phyloP scores from a whole-genome alignment of 2,888 invertebrate species.

The Stramonita haemastoma region DNA sequence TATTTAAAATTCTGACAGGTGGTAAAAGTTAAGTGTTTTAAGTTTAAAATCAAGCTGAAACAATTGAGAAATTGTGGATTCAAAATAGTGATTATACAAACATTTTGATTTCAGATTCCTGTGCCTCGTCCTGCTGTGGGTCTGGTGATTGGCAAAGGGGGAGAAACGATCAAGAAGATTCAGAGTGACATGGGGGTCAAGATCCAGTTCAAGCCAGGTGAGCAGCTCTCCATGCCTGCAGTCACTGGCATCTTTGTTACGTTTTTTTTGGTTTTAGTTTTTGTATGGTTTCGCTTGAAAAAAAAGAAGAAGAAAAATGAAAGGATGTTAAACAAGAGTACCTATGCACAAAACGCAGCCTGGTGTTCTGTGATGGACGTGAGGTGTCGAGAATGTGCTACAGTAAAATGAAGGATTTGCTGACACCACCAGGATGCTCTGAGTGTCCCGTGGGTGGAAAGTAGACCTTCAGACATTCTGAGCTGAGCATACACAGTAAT shows the following conservation, averaged over 20 bases:
- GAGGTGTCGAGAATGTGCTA: conserved; percentile 52
- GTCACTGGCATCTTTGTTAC: too few species aligned
- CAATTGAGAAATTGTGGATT: not conserved
- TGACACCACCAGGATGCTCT: conserved; percentile 51
- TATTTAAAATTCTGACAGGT: too few species aligned
- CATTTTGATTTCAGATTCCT: conserved; percentile 80
- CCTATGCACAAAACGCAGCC: conserved; percentile 18
- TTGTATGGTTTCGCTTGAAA: too few species aligned
- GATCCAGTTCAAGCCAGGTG: conserved; percentile 90
- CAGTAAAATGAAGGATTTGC: conserved; percentile 52
- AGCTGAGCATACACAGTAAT: too few species aligned
- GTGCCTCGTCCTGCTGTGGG: conserved; percentile 96
- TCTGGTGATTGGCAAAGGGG: conserved; percentile 97
- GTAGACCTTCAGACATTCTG: conserved; percentile 64
- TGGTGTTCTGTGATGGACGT: not conserved
- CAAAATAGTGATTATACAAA: not conserved
- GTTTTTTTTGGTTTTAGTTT: too few species aligned
- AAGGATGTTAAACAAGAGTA: too few species aligned
- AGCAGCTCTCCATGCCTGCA: too few species aligned
- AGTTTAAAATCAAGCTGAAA: too few species aligned
- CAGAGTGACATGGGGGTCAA: conserved; percentile 95
- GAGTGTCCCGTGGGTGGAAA: conserved; percentile 66
- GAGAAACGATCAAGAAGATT: conserved; percentile 98
- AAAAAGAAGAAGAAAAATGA: too few species aligned
- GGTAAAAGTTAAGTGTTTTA: too few species aligned